Percentiles rank a stretch among this genome's conserved stretches.
Conservation (phyloP, 2,113 vertebrate species). For the Atrichornis clamosus region DNA sequence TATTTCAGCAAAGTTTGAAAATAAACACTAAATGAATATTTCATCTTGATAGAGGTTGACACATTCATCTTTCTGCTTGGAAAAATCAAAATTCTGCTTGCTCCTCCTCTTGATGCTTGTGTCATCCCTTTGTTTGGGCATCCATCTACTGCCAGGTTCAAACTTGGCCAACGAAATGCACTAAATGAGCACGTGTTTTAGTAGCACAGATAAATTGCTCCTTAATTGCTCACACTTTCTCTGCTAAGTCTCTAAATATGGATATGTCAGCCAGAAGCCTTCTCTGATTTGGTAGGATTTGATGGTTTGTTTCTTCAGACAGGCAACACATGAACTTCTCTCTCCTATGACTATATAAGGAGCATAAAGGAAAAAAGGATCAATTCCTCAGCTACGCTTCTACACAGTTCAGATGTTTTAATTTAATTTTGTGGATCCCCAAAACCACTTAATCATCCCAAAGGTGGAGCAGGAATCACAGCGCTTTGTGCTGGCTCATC, state of each 20-base stretch:
- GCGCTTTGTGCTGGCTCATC: neutral
- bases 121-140: neutral
- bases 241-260: neutral
- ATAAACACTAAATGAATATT: neutral
- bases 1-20: neutral
- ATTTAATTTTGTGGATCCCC: neutral
- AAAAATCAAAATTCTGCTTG: neutral
- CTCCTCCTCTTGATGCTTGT: neutral
- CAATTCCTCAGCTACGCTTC: neutral
- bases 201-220: neutral
- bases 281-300: neutral
- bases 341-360: neutral
- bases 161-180: neutral
- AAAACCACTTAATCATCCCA: neutral
- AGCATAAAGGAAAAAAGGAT: neutral
- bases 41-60: neutral
- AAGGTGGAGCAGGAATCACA: neutral
- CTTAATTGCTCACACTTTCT: neutral
- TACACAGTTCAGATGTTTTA: neutral
- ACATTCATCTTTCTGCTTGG: neutral
- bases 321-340: neutral
- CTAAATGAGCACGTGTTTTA: neutral
- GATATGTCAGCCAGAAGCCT: neutral
- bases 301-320: neutral
- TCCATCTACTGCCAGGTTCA: neutral